phyloP scores from a whole-genome alignment of 1,140 invertebrate species.

The Anastrepha ludens region DNA sequence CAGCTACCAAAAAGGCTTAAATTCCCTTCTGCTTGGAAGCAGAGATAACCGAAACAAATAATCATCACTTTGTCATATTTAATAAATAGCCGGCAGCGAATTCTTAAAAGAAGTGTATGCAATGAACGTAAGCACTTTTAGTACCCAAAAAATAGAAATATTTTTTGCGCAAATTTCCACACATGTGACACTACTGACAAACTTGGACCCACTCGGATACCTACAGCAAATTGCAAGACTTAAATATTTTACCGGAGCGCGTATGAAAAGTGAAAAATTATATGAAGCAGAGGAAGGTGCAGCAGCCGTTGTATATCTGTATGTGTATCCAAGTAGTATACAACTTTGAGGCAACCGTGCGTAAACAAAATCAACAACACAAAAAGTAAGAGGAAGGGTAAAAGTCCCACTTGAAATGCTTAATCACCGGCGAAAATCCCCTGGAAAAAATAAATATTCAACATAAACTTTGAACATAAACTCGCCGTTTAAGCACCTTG shows the following conservation, averaged over 20 bases:
- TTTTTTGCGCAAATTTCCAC: neutral
- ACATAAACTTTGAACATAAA: slow-evolving; percentile 42
- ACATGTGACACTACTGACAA: neutral
- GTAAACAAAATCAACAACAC: neutral
- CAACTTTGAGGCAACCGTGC: neutral
- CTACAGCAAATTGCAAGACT: neutral
- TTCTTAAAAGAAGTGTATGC: neutral
- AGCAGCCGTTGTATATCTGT: neutral
- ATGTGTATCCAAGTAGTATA: too few relatives aligned
- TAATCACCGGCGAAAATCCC: slow-evolving; percentile 42
- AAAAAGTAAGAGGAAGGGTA: neutral
- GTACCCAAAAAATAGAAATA: neutral
- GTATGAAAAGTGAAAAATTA: slow-evolving; percentile 29
- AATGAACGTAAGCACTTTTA: neutral
- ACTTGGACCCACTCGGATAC: neutral
- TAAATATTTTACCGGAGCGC: slow-evolving; percentile 14
- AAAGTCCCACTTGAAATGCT: slow-evolving; percentile 39
- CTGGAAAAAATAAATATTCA: slow-evolving; percentile 16
- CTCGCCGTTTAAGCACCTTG: slow-evolving; percentile 15
- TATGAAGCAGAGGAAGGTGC: neutral
- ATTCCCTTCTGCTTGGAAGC: too few relatives aligned
- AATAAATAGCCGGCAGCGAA: too few relatives aligned
- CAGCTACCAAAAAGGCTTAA: too few relatives aligned
- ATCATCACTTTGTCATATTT: too few relatives aligned
- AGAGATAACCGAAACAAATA: too few relatives aligned